Evolutionary conservation across 1,140 invertebrate species (phyloP).

Genomic region (Panagrolaimus sp.): DNA sequence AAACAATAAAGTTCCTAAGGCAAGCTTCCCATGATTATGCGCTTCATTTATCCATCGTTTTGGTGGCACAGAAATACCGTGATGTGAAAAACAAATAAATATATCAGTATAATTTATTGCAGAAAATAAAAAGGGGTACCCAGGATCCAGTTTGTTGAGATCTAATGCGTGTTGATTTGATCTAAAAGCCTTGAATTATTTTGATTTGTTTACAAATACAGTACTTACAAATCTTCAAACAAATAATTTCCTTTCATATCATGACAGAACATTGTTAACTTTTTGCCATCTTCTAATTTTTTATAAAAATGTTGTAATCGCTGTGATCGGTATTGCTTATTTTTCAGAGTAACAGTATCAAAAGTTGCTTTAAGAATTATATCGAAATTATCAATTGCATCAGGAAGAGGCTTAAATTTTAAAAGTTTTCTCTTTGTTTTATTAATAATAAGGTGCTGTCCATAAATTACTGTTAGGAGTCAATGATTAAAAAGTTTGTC

Average conservation of each 20-base stretch:
- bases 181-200: not conserved
- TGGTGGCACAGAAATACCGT: not conserved
- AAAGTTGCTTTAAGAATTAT: too few species aligned
- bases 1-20: slow-evolving; percentile 8
- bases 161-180: not conserved
- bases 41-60: not conserved
- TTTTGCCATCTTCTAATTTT: too few species aligned
- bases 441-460: too few species aligned
- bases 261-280: not conserved
- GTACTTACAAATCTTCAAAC: not conserved
- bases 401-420: too few species aligned
- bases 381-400: too few species aligned
- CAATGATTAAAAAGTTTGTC: too few species aligned
- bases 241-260: not conserved
- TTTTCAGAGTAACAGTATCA: too few species aligned
- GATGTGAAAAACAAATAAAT: not conserved
- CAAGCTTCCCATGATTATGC: slow-evolving; percentile 7
- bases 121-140: not conserved
- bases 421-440: too few species aligned
- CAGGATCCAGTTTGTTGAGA: not conserved
- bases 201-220: not conserved
- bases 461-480: too few species aligned
- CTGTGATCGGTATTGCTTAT: too few species aligned
- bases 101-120: not conserved
- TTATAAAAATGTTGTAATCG: too few species aligned